These are phyloP conservation scores for Vanessa cardui DNA, from an alignment of 2,888 invertebrate species.

Conservation along the genomic window DNA sequence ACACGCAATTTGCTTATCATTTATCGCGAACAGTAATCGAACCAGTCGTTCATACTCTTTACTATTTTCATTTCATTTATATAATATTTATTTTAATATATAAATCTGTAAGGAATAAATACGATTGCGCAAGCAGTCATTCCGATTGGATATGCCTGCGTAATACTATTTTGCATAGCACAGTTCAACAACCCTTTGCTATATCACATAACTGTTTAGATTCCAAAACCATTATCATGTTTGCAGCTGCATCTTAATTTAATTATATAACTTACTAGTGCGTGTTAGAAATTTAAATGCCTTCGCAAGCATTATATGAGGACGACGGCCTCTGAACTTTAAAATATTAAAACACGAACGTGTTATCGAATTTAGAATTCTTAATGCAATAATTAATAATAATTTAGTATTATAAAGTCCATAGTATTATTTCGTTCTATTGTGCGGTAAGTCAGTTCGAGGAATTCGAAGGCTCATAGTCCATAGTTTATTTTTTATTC, in stretches of 20 bases:
- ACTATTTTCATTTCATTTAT: neutral
- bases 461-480: slow-evolving; percentile 25
- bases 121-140: slow-evolving; percentile 71
- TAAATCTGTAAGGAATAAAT: slow-evolving; percentile 68
- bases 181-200: slow-evolving; percentile 69
- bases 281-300: slow-evolving; percentile 15
- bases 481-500: slow-evolving; percentile 14
- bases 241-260: slow-evolving; percentile 60
- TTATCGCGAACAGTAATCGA: neutral
- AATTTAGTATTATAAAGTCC: slow-evolving; percentile 11
- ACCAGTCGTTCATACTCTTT: neutral
- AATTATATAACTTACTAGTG: slow-evolving; percentile 48
- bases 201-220: slow-evolving; percentile 66
- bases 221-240: slow-evolving; percentile 57
- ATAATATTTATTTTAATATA: slow-evolving; percentile 12
- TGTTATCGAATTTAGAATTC: too few species aligned
- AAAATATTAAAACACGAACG: neutral
- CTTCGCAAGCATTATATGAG: slow-evolving; percentile 1
- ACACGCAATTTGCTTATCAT: neutral
- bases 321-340: slow-evolving; percentile 11
- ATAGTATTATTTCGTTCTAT: slow-evolving; percentile 20
- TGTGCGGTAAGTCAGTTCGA: slow-evolving; percentile 29
- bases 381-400: slow-evolving; percentile 4
- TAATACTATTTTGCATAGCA: slow-evolving; percentile 66
- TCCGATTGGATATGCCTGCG: slow-evolving; percentile 68